phyloP scores from a whole-genome alignment of 2,888 invertebrate genomes.

The Pocota personata region DNA sequence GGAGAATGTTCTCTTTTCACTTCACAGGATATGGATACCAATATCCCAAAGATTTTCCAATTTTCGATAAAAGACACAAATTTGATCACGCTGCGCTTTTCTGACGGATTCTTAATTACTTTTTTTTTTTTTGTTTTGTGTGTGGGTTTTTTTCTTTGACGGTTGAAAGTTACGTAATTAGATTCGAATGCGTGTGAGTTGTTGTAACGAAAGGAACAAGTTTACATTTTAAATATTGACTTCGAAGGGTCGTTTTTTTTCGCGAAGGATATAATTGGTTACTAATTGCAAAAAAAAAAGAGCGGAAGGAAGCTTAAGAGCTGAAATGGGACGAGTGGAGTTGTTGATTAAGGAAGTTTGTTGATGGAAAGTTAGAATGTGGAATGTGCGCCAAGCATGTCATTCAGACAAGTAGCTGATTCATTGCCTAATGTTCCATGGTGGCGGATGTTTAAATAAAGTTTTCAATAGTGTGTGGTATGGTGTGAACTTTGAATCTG shows the following conservation, averaged over 20 bases:
- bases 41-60: slow-evolving; percentile 13
- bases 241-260: background rate
- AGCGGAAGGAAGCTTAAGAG: slow-evolving; percentile 17
- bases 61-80: slow-evolving; percentile 35
- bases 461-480: background rate
- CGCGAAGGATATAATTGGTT: slow-evolving; percentile 23
- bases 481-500: slow-evolving; percentile 33
- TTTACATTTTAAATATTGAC: slow-evolving; percentile 42
- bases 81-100: slow-evolving; percentile 51
- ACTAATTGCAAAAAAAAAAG: slow-evolving; percentile 25
- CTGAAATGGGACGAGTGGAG: background rate
- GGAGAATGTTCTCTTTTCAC: slow-evolving; percentile 21
- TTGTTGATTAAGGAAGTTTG: slow-evolving; percentile 66
- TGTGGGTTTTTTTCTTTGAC: background rate
- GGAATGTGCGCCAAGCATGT: slow-evolving; percentile 29
- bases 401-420: slow-evolving; percentile 41
- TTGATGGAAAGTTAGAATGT: slow-evolving; percentile 7
- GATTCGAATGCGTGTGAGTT: slow-evolving; percentile 32
- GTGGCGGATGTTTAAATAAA: slow-evolving; percentile 28
- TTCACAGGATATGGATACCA: slow-evolving; percentile 1
- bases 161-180: slow-evolving; percentile 64
- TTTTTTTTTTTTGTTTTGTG: background rate
- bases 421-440: slow-evolving; percentile 53
- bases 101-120: slow-evolving; percentile 53
- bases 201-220: background rate